Conservation (phyloP, 2,797 vertebrate genomes). For the Pteronotus mesoamericanus region DNA sequence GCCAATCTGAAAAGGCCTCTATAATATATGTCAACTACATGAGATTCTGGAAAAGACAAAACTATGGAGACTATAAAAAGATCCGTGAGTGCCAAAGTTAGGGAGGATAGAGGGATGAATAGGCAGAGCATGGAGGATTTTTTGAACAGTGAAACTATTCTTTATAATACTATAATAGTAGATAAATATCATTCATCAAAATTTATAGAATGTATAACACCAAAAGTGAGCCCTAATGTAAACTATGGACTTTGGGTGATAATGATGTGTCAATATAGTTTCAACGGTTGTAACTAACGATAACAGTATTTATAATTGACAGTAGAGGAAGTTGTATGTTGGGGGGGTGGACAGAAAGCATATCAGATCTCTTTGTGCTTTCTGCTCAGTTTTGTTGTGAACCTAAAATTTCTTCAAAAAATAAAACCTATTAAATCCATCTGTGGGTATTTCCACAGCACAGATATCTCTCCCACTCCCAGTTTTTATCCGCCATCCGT, state of each 20-base stretch:
- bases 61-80: neutral
- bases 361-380: neutral
- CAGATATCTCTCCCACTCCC: neutral
- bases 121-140: neutral
- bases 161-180: neutral
- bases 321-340: neutral
- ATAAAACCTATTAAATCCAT: neutral
- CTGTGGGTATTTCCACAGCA: neutral
- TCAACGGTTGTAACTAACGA: neutral
- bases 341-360: neutral
- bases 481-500: neutral
- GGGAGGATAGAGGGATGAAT: neutral
- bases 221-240: neutral
- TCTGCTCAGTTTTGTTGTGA: neutral
- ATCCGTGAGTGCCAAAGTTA: neutral
- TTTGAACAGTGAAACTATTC: neutral
- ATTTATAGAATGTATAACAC: neutral
- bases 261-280: neutral
- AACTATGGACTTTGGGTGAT: neutral
- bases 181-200: neutral
- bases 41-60: neutral
- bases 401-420: neutral
- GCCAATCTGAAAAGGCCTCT: neutral
- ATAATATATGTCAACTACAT: neutral
- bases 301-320: neutral